phyloP scores from a whole-genome alignment of 2,113 vertebrate genomes.

The Oncorhynchus masou region DNA sequence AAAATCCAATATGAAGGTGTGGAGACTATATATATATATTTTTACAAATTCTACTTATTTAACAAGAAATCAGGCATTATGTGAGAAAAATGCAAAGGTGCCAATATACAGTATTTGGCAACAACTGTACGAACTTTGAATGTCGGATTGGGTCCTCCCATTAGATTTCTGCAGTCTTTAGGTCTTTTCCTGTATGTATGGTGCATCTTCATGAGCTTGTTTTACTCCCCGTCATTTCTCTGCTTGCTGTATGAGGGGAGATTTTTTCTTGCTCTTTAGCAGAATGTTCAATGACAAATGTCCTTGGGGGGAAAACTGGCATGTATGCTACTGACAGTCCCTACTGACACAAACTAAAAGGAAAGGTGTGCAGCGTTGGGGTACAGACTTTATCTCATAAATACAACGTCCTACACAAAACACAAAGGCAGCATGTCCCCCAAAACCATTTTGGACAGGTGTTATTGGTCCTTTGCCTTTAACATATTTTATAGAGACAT shows the following conservation, averaged over 20 bases:
- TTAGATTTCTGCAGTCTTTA: no score
- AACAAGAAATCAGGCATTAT: no score
- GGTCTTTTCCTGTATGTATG: no score
- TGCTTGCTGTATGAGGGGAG: background rate
- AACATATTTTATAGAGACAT: constrained; percentile 64
- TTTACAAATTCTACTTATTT: no score
- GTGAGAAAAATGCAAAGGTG: no score
- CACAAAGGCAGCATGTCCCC: constrained; percentile 48
- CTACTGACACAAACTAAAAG: constrained; percentile 43
- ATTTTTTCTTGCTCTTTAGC: constrained; percentile 38
- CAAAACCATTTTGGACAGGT: constrained; percentile 45
- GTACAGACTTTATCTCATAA: background rate
- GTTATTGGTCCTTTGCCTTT: constrained; percentile 36
- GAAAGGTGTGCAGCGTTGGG: constrained; percentile 6
- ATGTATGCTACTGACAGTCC: constrained; percentile 53
- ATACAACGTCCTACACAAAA: constrained; percentile 12
- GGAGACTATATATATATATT: no score
- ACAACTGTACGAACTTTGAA: no score
- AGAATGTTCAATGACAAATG: constrained; percentile 59
- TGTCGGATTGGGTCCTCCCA: no score
- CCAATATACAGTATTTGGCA: no score
- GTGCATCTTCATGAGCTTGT: no score
- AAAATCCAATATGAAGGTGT: no score
- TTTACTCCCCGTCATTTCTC: background rate
- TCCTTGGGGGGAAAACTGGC: constrained; percentile 53